Base-by-base conservation (phyloP, 2,797 vertebrate genomes). In the Notoglanidium macrostoma region DNA sequence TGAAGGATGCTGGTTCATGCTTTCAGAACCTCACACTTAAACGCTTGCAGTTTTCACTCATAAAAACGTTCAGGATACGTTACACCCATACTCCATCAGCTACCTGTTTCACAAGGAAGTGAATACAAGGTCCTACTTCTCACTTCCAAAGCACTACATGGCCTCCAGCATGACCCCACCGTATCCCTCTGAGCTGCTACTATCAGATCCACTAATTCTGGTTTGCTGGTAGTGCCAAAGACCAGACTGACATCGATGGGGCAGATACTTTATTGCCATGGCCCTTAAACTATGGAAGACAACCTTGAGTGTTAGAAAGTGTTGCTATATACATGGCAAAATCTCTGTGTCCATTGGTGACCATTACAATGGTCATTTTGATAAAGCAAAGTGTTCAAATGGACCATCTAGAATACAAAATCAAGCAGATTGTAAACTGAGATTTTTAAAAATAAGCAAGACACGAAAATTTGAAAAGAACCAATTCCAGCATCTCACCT, bases 401-500 rank as follows among this genome's bases (percentile, higher is more conserved):
- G 11, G 63, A 65, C 23, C 23, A 59, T 26, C 1, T 23, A 61
- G 0, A 35, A 68, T 26, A 46, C 40, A 11, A 10, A 44, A 15
- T 65, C 1, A 65, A 7, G n/a, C 65, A 67, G 12, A 15, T 17
- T 68, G 65, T 32, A 68, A 68, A 35, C 29, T 7, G 17, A 40
- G n/a, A 17, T 68, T 72, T 32, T 15, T 14, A n/a, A 67, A 68
- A 65, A 26, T 8, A 65, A 65, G n/a, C 63, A 11, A 49, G 46
- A 49, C 5, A 8, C 21, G n/a, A 49, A 12, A 29, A 65, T 29
- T 5, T 5, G 29, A 79, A 59, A 77, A 12, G 9, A 72, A 11
- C n/a, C 54, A 79, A 35, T 49, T 32, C 19, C 83, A 54, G 23
- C 79, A 29, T 88, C 97, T 94, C 97, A 99, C 98, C 98, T 99